Evolutionary conservation across 1,140 invertebrate genomes (phyloP).

Genomic region (Periplaneta americana): DNA sequence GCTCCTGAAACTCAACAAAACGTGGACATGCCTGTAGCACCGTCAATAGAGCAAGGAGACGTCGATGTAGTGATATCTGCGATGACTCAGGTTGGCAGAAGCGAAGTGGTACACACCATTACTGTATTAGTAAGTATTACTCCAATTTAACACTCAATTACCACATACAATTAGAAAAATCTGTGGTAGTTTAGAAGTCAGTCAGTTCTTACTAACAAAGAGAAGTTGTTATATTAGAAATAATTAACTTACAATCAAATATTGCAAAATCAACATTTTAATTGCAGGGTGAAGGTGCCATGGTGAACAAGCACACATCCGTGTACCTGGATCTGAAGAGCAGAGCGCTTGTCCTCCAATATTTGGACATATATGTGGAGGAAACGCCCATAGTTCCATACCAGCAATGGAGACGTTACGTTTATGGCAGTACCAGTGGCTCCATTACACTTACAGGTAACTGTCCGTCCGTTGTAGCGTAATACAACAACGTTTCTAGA

Average conservation of each 20-base stretch:
- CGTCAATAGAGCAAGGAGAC: conserved; percentile 39
- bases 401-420: conserved; percentile 45
- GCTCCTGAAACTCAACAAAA: conserved; percentile 23
- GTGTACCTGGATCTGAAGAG: conserved; percentile 52
- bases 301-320: conserved; percentile 52
- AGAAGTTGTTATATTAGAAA: too few species aligned
- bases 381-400: conserved; percentile 53
- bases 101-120: conserved; percentile 38
- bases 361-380: conserved; percentile 51
- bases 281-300: conserved; percentile 47
- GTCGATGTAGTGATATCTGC: conserved; percentile 46
- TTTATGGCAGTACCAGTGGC: conserved; percentile 42
- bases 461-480: too few species aligned
- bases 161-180: too few species aligned
- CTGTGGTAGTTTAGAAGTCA: too few species aligned
- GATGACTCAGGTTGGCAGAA: conserved; percentile 44
- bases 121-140: conserved; percentile 35
- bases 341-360: conserved; percentile 45
- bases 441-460: conserved; percentile 45
- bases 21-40: conserved; percentile 35
- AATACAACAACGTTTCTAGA: too few species aligned
- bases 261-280: conserved; percentile 1
- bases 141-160: neutral
- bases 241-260: too few species aligned
- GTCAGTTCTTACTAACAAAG: too few species aligned